Conservation (phyloP, 2,888 invertebrate genomes). For the Leptura quadrifasciata region DNA sequence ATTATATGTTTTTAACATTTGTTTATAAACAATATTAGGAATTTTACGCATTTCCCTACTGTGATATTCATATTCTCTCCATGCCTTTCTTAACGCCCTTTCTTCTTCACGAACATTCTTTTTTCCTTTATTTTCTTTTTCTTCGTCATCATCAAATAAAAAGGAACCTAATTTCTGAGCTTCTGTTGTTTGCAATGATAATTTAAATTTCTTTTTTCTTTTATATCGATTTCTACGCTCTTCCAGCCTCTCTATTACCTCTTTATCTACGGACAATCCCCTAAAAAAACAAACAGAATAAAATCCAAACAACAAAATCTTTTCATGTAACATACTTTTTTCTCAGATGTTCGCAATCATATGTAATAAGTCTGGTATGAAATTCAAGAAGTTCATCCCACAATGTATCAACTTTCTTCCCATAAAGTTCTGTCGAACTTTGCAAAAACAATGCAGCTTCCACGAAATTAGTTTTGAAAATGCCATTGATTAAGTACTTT, state of each 20-base stretch:
- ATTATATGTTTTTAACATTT: conserved; percentile 48
- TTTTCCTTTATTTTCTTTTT: neutral
- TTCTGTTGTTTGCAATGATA: conserved; percentile 24
- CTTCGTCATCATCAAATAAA: conserved; percentile 40
- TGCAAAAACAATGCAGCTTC: conserved; percentile 87
- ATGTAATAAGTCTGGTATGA: conserved; percentile 63
- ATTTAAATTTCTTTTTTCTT: conserved; percentile 61
- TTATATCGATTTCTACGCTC: conserved; percentile 66
- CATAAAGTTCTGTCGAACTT: conserved; percentile 83
- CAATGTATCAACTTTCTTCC: conserved; percentile 81
- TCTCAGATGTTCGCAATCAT: conserved; percentile 56
- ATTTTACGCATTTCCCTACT: conserved; percentile 44
- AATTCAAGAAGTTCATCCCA: conserved; percentile 67
- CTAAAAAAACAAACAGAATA: conserved; percentile 49
- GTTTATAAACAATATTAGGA: conserved; percentile 54
- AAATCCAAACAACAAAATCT: neutral
- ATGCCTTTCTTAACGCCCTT: conserved; percentile 10
- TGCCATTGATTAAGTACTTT: conserved; percentile 73
- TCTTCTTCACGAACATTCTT: conserved; percentile 33
- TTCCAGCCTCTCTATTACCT: conserved; percentile 63
- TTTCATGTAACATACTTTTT: conserved; percentile 47
- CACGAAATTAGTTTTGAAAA: conserved; percentile 80
- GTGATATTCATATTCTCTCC: conserved; percentile 41
- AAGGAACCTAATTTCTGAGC: conserved; percentile 35
- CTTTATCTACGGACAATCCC: conserved; percentile 54